phyloP scores from a whole-genome alignment of 2,888 invertebrate species.

The Drosophila pseudotalamancana region DNA sequence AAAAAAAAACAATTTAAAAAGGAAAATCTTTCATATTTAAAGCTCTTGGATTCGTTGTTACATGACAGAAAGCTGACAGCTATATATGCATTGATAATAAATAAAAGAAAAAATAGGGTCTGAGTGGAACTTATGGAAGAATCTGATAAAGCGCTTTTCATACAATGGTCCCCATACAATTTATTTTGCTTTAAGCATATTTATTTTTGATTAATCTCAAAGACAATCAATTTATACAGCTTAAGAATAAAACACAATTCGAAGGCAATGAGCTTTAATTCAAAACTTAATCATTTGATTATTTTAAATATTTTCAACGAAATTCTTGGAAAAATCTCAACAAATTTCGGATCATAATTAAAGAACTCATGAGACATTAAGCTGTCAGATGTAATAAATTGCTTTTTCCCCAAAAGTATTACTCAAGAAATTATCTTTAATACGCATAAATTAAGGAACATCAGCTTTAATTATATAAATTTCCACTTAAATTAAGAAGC shows the following conservation, averaged over 20 bases:
- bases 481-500: constrained; percentile 24
- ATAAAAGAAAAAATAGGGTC: too few relatives aligned
- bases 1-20: too few relatives aligned
- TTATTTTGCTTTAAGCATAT: too few relatives aligned
- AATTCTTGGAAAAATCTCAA: not conserved
- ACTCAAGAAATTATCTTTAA: constrained; percentile 3
- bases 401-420: not conserved
- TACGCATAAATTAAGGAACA: constrained; percentile 8
- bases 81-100: too few relatives aligned
- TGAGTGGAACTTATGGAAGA: too few relatives aligned
- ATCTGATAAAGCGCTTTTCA: too few relatives aligned
- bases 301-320: too few relatives aligned
- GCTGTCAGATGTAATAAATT: constrained; percentile 11
- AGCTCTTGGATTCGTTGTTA: not conserved
- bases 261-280: not conserved
- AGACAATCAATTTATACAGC: too few relatives aligned
- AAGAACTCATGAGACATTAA: not conserved
- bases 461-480: constrained; percentile 24
- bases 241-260: too few relatives aligned
- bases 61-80: not conserved
- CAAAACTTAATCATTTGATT: not conserved
- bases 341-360: not conserved
- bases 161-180: too few relatives aligned
- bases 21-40: too few relatives aligned
- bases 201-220: too few relatives aligned